These are phyloP conservation scores for Tenthredo livida DNA, from an alignment of 2,888 invertebrate genomes.

Conservation along the genomic window DNA sequence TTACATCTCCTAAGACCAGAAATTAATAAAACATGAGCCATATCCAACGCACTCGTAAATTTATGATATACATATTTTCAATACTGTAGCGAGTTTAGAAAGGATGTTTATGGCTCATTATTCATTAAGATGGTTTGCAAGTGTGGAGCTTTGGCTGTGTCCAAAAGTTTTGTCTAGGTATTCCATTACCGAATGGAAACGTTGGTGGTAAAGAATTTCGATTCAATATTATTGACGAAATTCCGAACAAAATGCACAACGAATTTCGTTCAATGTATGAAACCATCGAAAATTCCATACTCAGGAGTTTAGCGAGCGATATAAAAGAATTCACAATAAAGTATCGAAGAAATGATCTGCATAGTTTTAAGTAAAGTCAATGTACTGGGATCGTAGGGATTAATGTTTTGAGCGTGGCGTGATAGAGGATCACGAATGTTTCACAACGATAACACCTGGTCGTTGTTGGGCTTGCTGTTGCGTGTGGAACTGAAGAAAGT, in stretches of 20 bases:
- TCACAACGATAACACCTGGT: constrained; percentile 94
- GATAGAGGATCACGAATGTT: constrained; percentile 83
- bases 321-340: constrained; percentile 28
- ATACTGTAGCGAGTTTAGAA: constrained; percentile 36
- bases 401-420: constrained; percentile 65
- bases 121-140: constrained; percentile 5
- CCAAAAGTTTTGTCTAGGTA: neutral
- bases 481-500: constrained; percentile 83
- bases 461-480: constrained; percentile 80
- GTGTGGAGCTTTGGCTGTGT: neutral
- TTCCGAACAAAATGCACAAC: neutral
- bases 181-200: neutral
- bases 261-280: neutral
- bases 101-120: constrained; percentile 17
- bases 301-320: constrained; percentile 19
- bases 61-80: constrained; percentile 41
- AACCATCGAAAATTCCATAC: constrained; percentile 30
- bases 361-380: constrained; percentile 52
- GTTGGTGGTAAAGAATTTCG: neutral
- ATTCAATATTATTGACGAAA: constrained; percentile 15
- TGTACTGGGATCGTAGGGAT: constrained; percentile 59
- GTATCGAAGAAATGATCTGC: constrained; percentile 28
- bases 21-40: constrained; percentile 36
- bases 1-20: neutral
- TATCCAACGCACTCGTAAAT: constrained; percentile 20